Evolutionary conservation across 2,113 vertebrate genomes (phyloP).

Genomic region (Callithrix jacchus): DNA sequence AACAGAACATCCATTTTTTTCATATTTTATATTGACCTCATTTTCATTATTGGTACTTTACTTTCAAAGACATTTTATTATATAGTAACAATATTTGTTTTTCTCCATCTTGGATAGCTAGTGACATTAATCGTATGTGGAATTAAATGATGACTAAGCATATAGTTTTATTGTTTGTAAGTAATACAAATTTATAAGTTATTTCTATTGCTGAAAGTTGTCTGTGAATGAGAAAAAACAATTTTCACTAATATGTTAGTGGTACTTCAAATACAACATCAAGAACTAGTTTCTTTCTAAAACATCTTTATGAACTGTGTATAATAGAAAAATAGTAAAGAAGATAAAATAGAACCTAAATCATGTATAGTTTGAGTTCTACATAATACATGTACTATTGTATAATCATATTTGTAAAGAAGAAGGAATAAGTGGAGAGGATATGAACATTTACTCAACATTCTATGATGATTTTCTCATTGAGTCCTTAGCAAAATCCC

Average conservation of each 20-base stretch:
- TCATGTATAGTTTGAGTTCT: not conserved
- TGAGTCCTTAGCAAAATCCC: not conserved
- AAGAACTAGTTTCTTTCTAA: not conserved
- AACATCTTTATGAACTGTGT: not conserved
- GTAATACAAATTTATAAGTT: not conserved
- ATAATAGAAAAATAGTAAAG: not conserved
- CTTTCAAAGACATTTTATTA: not conserved
- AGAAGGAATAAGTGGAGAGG: not conserved
- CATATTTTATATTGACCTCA: not conserved
- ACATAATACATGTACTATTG: not conserved
- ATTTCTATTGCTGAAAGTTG: not conserved
- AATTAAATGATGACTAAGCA: not conserved
- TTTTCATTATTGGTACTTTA: constrained; percentile 27
- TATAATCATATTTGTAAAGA: not conserved
- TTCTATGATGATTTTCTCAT: not conserved
- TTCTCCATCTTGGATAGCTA: not conserved
- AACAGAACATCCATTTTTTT: not conserved
- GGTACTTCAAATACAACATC: not conserved
- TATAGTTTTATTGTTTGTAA: not conserved
- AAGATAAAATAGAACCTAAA: not conserved
- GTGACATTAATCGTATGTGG: not conserved
- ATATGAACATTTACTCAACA: not conserved
- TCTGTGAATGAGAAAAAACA: not conserved
- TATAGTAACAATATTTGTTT: not conserved
- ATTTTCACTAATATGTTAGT: not conserved